Percentiles rank a stretch among this genome's conserved stretches.
phyloP scores from a whole-genome alignment of 1,140 invertebrate species.

The Chlorops oryzae region DNA sequence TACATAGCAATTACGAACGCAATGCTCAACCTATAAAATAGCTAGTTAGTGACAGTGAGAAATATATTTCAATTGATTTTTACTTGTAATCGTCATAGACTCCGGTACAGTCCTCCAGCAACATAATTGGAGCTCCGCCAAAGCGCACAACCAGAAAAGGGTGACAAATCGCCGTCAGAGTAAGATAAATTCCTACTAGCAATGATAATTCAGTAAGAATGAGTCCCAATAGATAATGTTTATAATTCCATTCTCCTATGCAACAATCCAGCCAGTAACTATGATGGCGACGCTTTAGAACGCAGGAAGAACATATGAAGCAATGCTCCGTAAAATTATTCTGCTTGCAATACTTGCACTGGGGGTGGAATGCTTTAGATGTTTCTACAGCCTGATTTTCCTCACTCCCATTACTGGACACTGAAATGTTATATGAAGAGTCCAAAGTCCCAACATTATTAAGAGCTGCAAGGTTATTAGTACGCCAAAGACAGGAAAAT shows the following conservation, averaged over 20 bases:
- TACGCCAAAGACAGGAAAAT: slow-evolving; percentile 31
- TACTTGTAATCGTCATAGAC: slow-evolving; percentile 47
- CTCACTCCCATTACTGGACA: slow-evolving; percentile 33
- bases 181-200: slow-evolving; percentile 46
- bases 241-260: slow-evolving; percentile 49
- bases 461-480: slow-evolving; percentile 23
- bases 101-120: slow-evolving; percentile 51
- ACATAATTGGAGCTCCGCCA: slow-evolving; percentile 35
- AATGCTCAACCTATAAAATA: too few species aligned
- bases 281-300: slow-evolving; percentile 40
- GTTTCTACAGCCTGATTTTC: slow-evolving; percentile 19
- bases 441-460: slow-evolving; percentile 34
- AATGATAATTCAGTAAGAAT: slow-evolving; percentile 33
- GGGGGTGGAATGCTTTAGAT: slow-evolving; percentile 36
- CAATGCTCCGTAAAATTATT: slow-evolving; percentile 34
- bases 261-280: slow-evolving; percentile 50
- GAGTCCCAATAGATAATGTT: slow-evolving; percentile 44
- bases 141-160: slow-evolving; percentile 44
- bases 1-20: too few species aligned
- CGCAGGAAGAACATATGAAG: slow-evolving; percentile 34
- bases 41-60: too few species aligned
- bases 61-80: too few species aligned
- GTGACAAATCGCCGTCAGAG: slow-evolving; percentile 50
- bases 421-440: slow-evolving; percentile 35
- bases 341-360: slow-evolving; percentile 32